phyloP scores from a whole-genome alignment of 2,888 invertebrate genomes.

The Yponomeuta evonymella region DNA sequence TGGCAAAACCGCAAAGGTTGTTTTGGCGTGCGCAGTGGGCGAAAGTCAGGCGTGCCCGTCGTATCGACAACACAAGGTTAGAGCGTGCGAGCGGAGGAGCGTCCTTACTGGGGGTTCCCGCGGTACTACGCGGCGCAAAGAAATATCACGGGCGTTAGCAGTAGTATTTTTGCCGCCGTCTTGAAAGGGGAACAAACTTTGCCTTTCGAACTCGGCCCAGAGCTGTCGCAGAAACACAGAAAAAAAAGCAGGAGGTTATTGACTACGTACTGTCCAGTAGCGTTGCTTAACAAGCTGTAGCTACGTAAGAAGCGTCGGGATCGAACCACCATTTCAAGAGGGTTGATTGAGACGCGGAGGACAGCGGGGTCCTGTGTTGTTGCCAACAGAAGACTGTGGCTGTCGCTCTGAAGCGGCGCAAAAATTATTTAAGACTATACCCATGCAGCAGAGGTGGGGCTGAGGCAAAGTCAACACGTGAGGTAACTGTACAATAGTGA shows the following conservation, averaged over 20 bases:
- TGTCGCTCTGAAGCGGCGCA: slow-evolving; percentile 42
- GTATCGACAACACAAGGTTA: slow-evolving; percentile 49
- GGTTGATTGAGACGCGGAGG: slow-evolving; percentile 65
- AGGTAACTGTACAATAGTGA: slow-evolving; percentile 34
- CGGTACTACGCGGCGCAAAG: slow-evolving; percentile 80
- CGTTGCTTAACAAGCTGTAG: slow-evolving; percentile 31
- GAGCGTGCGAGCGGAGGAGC: slow-evolving; percentile 48
- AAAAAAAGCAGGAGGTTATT: slow-evolving; percentile 55
- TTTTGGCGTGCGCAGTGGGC: slow-evolving; percentile 8
- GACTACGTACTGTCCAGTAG: slow-evolving; percentile 31
- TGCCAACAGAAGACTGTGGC: slow-evolving; percentile 31
- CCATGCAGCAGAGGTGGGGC: slow-evolving; percentile 63
- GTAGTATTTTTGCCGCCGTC: slow-evolving; percentile 84
- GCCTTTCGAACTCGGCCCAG: slow-evolving; percentile 78
- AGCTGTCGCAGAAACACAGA: slow-evolving; percentile 72
- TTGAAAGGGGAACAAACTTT: slow-evolving; percentile 84
- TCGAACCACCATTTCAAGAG: slow-evolving; percentile 71
- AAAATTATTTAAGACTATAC: slow-evolving; percentile 37
- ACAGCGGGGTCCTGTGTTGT: slow-evolving; percentile 39
- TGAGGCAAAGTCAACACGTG: slow-evolving; percentile 49
- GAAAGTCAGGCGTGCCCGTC: slow-evolving; percentile 17
- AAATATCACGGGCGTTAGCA: slow-evolving; percentile 86
- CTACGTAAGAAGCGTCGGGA: slow-evolving; percentile 35
- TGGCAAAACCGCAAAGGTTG: neutral
- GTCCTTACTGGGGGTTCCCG: slow-evolving; percentile 58